Evolutionary conservation across 2,888 invertebrate genomes (phyloP).

Genomic region (Drosophila emarginata): DNA sequence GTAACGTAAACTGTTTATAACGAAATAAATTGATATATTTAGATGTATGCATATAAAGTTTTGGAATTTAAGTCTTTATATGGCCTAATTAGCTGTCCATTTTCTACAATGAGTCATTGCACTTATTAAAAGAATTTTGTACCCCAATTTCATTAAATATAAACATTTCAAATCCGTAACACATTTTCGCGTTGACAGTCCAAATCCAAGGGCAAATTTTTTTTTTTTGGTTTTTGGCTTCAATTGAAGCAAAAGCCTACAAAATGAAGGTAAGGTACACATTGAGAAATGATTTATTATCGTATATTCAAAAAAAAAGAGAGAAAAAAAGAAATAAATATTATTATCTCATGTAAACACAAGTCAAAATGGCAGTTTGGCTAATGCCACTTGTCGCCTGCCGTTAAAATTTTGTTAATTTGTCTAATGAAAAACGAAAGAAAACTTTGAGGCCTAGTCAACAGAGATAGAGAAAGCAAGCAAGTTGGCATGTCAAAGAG

Average conservation of each 20-base stretch:
- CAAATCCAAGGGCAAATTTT: slow-evolving; percentile 40
- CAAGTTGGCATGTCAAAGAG: too few relatives aligned
- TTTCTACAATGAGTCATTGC: neutral
- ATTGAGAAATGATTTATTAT: slow-evolving; percentile 33
- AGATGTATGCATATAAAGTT: too few relatives aligned
- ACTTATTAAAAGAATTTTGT: slow-evolving; percentile 2
- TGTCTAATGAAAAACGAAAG: slow-evolving; percentile 75
- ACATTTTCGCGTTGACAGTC: slow-evolving; percentile 31
- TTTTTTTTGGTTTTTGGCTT: too few relatives aligned
- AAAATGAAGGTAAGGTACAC: slow-evolving; percentile 33
- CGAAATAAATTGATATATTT: too few relatives aligned
- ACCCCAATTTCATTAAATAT: slow-evolving; percentile 7
- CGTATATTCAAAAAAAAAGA: slow-evolving; percentile 22
- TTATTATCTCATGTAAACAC: slow-evolving; percentile 82
- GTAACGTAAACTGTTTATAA: too few relatives aligned
- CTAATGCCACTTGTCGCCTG: slow-evolving; percentile 75
- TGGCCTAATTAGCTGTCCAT: neutral
- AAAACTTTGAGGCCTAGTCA: slow-evolving; percentile 46
- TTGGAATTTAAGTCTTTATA: neutral
- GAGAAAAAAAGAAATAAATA: slow-evolving; percentile 57
- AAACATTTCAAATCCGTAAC: slow-evolving; percentile 27
- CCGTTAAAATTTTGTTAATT: slow-evolving; percentile 72
- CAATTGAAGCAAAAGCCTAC: slow-evolving; percentile 6
- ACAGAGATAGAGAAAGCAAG: slow-evolving; percentile 10
- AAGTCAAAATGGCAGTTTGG: slow-evolving; percentile 77